These are phyloP conservation scores for Peromyscus polionotus DNA, from an alignment of 2,113 vertebrate genomes.

Conservation along the genomic window DNA sequence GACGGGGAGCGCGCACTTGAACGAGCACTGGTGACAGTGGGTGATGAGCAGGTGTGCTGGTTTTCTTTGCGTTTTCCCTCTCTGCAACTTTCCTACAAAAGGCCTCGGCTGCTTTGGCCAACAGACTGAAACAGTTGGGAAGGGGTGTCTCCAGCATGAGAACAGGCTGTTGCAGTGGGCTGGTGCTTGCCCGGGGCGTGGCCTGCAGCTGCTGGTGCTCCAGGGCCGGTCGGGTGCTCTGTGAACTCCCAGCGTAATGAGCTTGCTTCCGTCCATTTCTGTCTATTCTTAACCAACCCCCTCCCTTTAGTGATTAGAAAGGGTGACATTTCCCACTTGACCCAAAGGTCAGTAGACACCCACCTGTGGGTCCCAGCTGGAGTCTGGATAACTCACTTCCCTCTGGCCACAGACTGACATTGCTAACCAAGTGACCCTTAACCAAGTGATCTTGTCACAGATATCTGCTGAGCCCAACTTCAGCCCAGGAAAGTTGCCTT, in stretches of 20 bases:
- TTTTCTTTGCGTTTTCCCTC: not conserved
- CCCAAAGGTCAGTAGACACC: conserved; percentile 60
- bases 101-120: not conserved
- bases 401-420: conserved; percentile 81
- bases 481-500: not conserved
- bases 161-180: not conserved
- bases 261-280: not conserved
- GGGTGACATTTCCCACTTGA: not conserved
- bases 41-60: not conserved
- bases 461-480: not conserved
- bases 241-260: not conserved
- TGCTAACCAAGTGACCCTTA: not conserved
- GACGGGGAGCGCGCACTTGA: no score
- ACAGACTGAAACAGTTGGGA: not conserved
- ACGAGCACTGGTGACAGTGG: not conserved
- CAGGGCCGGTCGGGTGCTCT: not conserved
- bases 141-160: not conserved
- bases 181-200: fast-evolving
- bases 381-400: conserved; percentile 88
- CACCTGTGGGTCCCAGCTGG: not conserved
- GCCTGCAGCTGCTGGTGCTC: not conserved
- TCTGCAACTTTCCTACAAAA: conserved; percentile 20
- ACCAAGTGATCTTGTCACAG: not conserved
- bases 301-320: not conserved
- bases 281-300: not conserved